Evolutionary conservation across 1,140 invertebrate species (phyloP), one percentile per base, ranked within the genome.

Genomic region (Acromyrmex heyeri): DNA sequence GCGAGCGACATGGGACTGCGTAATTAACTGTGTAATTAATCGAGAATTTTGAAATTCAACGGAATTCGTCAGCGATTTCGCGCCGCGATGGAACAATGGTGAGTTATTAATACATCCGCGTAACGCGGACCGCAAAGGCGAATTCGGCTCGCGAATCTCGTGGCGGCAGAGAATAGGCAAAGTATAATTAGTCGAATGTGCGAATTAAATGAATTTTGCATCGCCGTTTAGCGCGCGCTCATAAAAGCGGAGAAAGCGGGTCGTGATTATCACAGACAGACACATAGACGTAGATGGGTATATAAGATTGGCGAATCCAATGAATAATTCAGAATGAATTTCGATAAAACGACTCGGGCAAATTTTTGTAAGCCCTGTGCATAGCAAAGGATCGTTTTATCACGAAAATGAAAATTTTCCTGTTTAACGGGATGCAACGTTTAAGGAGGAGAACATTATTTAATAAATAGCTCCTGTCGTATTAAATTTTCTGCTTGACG

Each of bases 201-300:
- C 69, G 55, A 75, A 53, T 24, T 83, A 83, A 83, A 83, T 83
- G 79, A 83, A 83, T 83, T 83, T 75, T 83, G 69, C 79, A 83
- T 83, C 24, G 27, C 30, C 69, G 79, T 75, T 83, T 83, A 83
- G 27, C 79, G 79, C 38, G 55, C 67, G 38, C 44, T 24, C 69
- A 3, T 14, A 38, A 59, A 50, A 69, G 65, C 34, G 14, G 67
- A 50, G 79, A 62, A 83, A 75, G 38, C 69, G 55, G 50, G 2
- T 75, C 55, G 7, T 57, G 69, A 83, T 73, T 61, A 75, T 24
- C 48, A 48, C 67, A 16, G 44, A 10, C 34, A 61, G 48, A 18
- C 8, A 70, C 7, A 65, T 38, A 73, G 53, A 59, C 48, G 14
- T 34, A 27, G 44, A 27, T 30, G 27, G 18, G 18, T 57, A 24